Evolutionary conservation across 2,797 vertebrate genomes (phyloP), one percentile per base, ranked within the genome.

Genomic region (Galago senegalensis): DNA sequence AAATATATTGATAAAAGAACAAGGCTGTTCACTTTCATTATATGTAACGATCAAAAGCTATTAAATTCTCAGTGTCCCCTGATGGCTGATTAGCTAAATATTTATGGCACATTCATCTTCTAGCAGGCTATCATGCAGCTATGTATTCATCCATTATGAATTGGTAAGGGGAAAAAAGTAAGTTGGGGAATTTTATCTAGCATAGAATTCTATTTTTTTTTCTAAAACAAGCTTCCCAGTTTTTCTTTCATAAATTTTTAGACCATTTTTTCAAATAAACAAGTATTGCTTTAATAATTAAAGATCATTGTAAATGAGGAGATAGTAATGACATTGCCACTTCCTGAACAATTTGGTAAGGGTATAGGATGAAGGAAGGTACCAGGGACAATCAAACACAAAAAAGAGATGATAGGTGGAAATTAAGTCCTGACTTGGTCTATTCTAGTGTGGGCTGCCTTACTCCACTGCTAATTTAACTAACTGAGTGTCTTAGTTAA

Each of bases 201-300:
- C 37, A 77, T 0, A 56, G 14, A 90, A 37, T 61, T 34, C 25
- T 76, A 18, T 67, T 37, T 87, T 85, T 31, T 83, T 81, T 25
- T 5, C 12, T 69, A 40, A 76, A 85, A 56, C 5, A 31, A 2
- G 34, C 23, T 25, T 85, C 53, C 27, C 0, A 60, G 0, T 25
- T 77, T 85, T 82, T 69, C 76, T 25, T 72, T 90, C 49, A 76
- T 46, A 90, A 90, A 75, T 16, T 40, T 91, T 29, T 69, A 25
- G 27, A 37, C 34, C 56, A 49, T 40, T 76, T 94, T 94, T 69
- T 92, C 11, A 88, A 94, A 91, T 56, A 56, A 93, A 56, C 7
- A 75, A 70, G 43, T 77, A 91, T 37, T 87, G 63, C 13, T 92
- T 89, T 94, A 69, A 73, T 81, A 75, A 91, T 58, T 63, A 81